Percentiles rank a stretch among this genome's conserved stretches.
phyloP scores from a whole-genome alignment of 2,113 vertebrate genomes.

The Halichoerus grypus region DNA sequence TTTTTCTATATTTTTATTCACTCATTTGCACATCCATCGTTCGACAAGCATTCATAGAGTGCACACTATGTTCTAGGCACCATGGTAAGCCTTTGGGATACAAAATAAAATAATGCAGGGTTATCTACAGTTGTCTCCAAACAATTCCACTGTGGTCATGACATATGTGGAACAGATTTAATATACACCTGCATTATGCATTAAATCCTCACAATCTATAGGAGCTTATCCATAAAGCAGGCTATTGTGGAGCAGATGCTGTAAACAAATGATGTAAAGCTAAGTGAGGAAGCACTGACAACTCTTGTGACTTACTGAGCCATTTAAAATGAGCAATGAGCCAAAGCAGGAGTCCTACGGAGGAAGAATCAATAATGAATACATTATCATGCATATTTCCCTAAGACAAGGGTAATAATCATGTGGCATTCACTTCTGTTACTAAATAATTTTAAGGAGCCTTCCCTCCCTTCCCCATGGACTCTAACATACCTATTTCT shows the following conservation, averaged over 20 bases:
- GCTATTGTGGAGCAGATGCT: slow-evolving; percentile 69
- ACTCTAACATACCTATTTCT: slow-evolving; percentile 55
- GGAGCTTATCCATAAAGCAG: slow-evolving; percentile 42
- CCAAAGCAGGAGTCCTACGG: slow-evolving; percentile 71
- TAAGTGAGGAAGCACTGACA: slow-evolving; percentile 77
- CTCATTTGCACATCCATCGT: background rate
- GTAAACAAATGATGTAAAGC: slow-evolving; percentile 61
- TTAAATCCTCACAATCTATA: slow-evolving; percentile 52
- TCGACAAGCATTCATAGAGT: background rate
- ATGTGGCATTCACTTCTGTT: slow-evolving; percentile 74
- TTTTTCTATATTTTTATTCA: background rate
- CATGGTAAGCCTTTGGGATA: background rate
- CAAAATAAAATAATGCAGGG: background rate
- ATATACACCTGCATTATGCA: slow-evolving; percentile 35
- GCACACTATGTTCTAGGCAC: background rate
- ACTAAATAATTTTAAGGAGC: slow-evolving; percentile 70
- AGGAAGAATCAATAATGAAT: slow-evolving; percentile 85
- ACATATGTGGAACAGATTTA: slow-evolving; percentile 51
- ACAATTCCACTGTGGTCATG: slow-evolving; percentile 9
- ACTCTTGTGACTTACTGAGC: slow-evolving; percentile 76
- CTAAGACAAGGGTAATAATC: slow-evolving; percentile 81
- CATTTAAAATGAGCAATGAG: slow-evolving; percentile 83
- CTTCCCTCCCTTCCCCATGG: background rate
- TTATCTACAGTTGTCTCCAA: slow-evolving; percentile 1
- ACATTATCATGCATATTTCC: slow-evolving; percentile 83